phyloP scores from a whole-genome alignment of 2,113 vertebrate genomes.

The Megaleporinus macrocephalus region DNA sequence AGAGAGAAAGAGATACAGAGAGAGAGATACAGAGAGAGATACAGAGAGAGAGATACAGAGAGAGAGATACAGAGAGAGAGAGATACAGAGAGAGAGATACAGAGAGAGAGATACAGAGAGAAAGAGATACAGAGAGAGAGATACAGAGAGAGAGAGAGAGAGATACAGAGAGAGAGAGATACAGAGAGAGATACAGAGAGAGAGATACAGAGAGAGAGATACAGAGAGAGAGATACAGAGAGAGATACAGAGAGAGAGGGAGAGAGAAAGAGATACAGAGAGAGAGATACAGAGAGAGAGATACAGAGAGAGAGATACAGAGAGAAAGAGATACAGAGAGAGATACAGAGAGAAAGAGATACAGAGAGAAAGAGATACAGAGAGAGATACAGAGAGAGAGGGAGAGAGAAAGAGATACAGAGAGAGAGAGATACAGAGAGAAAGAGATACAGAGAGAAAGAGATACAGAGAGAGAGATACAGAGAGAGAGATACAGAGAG shows the following conservation, averaged over 20 bases:
- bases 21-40: not conserved
- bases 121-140: not conserved
- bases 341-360: not conserved
- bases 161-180: not conserved
- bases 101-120: not conserved
- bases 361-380: not conserved
- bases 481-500: not conserved
- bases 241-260: not conserved
- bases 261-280: not conserved
- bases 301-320: not conserved
- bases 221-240: not conserved
- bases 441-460: not conserved
- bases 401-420: not conserved
- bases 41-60: not conserved
- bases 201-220: not conserved
- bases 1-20: not conserved
- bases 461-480: not conserved
- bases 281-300: not conserved
- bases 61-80: not conserved
- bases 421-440: not conserved
- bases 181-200: not conserved
- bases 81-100: not conserved
- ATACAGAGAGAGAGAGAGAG: not conserved
- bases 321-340: not conserved
- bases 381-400: not conserved